A percentile compares a stretch with the other conserved stretches of the same genome.
Evolutionary conservation across 2,797 vertebrate species (phyloP).

Genomic region (Champsocephalus esox): DNA sequence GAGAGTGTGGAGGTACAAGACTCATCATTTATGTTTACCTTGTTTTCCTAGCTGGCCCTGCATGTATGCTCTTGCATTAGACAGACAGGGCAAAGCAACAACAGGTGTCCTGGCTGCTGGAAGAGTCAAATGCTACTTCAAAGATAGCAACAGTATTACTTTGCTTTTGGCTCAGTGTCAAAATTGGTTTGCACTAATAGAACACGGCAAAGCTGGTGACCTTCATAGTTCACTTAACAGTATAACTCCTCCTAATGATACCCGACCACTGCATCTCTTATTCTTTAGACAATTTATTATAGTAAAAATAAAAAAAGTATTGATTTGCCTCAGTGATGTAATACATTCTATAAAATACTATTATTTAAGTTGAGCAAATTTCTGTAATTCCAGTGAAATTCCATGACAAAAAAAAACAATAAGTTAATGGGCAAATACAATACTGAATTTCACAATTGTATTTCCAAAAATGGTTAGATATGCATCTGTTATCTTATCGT

Average conservation of each 20-base stretch:
- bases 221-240: constrained; percentile 42
- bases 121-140: constrained; percentile 67
- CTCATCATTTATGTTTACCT: background rate
- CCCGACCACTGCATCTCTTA: background rate
- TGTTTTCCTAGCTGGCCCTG: background rate
- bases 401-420: background rate
- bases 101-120: constrained; percentile 68
- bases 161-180: constrained; percentile 72
- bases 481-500: too few species aligned
- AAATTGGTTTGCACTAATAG: constrained; percentile 60
- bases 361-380: background rate
- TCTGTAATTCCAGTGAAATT: background rate
- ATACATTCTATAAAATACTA: background rate
- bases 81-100: constrained; percentile 44
- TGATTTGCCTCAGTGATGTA: background rate
- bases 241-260: constrained; percentile 14
- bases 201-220: constrained; percentile 56
- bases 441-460: background rate
- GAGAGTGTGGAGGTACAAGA: constrained; percentile 85
- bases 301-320: background rate
- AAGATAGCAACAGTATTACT: constrained; percentile 73
- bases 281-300: background rate
- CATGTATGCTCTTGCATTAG: constrained; percentile 21
- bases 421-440: background rate
- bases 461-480: background rate